Evolutionary conservation across 1,140 invertebrate species (phyloP), one percentile per base, ranked within the genome.

Genomic region (Aphelenchoides fujianensis): DNA sequence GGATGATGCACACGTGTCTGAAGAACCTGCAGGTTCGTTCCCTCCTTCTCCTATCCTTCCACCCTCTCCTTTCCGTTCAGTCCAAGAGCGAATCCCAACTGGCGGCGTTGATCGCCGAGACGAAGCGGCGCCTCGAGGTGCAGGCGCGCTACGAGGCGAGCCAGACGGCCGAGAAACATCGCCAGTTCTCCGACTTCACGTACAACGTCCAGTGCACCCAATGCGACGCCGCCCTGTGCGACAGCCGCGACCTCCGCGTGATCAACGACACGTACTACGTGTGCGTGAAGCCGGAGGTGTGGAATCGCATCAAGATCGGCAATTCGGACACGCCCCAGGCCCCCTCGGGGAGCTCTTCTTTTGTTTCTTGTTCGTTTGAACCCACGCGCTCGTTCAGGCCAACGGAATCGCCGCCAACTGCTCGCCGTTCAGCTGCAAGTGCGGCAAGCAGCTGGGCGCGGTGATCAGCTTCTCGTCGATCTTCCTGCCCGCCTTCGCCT

Each of bases 1-100:
- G 54, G 5, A 54, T 79, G 71, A 72, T 74, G 74, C 61, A 71
- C 16, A 57, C 35, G 9, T 69, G 59, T 70, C 23, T 74, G 9
- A 16, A 54, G 19, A n/a, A 74, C 23, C 28, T 73, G 5, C 72
- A 73, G 71, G 68, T 71, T 72, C 52, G 68, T 72, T 63, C 69
- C 2, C 3, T 41, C 52, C n/a, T 23, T 12, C 1, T 61, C 2
- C 12, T 72, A 48, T 16, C 16, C 19, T 31, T 70, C 19, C 28
- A 69, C n/a, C 16, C 12, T 69, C 16, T 1, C 2, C n/a, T 16
- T 1, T 72, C 34, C 28, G 52, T 70, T 71, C 27, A 70, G 37
- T 16, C 23, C 69, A 63, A 36, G 32, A 35, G 70, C 16, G 27
- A 16, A 2, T 9, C 19, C 57, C 35, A 71, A 32, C 69, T 57